Conservation (phyloP, 2,797 vertebrate species). For the Acrossocheilus fasciatus region DNA sequence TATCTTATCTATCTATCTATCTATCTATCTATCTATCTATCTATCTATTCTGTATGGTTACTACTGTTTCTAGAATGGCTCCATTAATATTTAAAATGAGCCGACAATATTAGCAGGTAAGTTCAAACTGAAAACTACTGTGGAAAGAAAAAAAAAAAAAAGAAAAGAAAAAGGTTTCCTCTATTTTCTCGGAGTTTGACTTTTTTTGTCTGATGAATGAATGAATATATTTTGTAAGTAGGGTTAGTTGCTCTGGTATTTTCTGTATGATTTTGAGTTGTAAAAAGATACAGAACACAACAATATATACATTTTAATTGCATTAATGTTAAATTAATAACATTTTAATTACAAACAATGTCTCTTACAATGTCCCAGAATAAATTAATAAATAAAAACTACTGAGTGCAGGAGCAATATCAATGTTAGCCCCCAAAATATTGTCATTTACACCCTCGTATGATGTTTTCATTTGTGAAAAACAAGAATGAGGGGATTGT, state of each 20-base stretch:
- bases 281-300: background rate
- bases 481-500: background rate
- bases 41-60: background rate
- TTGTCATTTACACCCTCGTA: background rate
- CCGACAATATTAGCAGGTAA: background rate
- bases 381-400: background rate
- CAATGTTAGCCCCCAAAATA: background rate
- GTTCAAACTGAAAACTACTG: background rate
- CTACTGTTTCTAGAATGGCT: background rate
- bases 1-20: background rate
- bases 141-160: background rate
- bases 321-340: no score
- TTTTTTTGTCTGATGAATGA: no score
- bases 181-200: no score
- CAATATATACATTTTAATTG: no score
- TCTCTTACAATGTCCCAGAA: background rate
- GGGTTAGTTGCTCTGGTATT: background rate
- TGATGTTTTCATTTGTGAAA: background rate
- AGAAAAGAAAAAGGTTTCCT: no score
- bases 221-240: background rate
- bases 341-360: background rate
- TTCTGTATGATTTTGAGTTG: background rate
- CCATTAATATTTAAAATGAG: background rate
- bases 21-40: background rate
- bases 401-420: background rate